A percentile compares a stretch with the other conserved stretches of the same genome.
These are phyloP conservation scores for Actinia equina DNA, from an alignment of 64 coral and sea anemone species.

Conservation along the genomic window DNA sequence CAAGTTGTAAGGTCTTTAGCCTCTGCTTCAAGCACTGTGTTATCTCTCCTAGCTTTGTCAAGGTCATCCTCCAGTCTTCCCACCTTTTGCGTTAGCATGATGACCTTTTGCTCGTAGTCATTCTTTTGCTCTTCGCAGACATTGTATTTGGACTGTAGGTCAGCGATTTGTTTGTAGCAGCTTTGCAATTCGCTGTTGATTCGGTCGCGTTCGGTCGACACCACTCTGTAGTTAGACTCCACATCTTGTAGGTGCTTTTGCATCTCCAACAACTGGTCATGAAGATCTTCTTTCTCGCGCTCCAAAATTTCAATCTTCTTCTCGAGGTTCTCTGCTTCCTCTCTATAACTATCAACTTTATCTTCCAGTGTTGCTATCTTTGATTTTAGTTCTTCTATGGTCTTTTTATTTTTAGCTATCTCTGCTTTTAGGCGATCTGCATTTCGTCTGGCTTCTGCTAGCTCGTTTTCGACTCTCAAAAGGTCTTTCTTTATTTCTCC, in stretches of 20 bases:
- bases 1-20: slow-evolving; percentile 53
- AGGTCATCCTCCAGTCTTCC: slow-evolving; percentile 74
- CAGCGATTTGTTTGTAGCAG: slow-evolving; percentile 76
- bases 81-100: slow-evolving; percentile 67
- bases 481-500: slow-evolving; percentile 60
- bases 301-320: slow-evolving; percentile 50
- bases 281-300: slow-evolving; percentile 63
- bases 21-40: slow-evolving; percentile 68
- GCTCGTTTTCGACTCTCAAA: slow-evolving; percentile 58
- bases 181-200: slow-evolving; percentile 79
- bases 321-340: slow-evolving; percentile 54
- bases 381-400: slow-evolving; percentile 65
- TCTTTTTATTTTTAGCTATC: slow-evolving; percentile 77
- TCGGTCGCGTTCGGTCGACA: slow-evolving; percentile 63
- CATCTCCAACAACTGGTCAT: slow-evolving; percentile 62
- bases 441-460: slow-evolving; percentile 55
- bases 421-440: slow-evolving; percentile 62
- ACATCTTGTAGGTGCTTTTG: slow-evolving; percentile 59
- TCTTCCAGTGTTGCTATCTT: slow-evolving; percentile 54
- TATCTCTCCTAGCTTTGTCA: slow-evolving; percentile 56
- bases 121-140: slow-evolving; percentile 71
- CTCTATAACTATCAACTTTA: slow-evolving; percentile 58
- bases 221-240: slow-evolving; percentile 70
- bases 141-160: slow-evolving; percentile 75
- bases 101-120: slow-evolving; percentile 63